Conservation (phyloP, 2,797 vertebrate genomes). For the Syngnathus rostellatus region DNA sequence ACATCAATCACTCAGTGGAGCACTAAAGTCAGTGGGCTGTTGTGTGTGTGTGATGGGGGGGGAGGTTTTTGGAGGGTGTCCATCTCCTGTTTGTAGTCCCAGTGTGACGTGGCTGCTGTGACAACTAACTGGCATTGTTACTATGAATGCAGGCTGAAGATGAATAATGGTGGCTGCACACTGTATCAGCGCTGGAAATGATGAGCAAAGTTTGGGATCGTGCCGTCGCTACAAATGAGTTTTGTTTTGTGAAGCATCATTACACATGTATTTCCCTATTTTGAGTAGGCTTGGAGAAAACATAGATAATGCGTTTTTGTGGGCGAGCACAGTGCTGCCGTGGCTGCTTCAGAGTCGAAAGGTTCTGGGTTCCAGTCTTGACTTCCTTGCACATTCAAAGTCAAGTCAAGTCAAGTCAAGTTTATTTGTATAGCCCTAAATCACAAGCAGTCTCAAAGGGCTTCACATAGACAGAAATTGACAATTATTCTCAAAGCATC, state of each 20-base stretch:
- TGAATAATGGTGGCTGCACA: conserved; percentile 2
- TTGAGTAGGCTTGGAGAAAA: not conserved
- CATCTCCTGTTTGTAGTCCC: not conserved
- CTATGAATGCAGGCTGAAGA: conserved; percentile 5
- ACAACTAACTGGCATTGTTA: not conserved
- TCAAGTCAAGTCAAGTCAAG: no score
- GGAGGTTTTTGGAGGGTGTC: not conserved
- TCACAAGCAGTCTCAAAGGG: no score
- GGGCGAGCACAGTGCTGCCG: not conserved
- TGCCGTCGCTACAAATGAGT: not conserved
- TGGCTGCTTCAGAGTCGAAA: not conserved
- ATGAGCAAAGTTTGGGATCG: not conserved
- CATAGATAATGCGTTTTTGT: not conserved
- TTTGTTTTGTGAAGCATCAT: not conserved
- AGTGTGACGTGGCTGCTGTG: not conserved
- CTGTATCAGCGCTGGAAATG: not conserved
- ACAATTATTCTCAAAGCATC: no score
- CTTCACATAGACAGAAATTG: no score
- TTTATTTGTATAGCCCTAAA: no score
- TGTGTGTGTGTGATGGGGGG: conserved; percentile 45
- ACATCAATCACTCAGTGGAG: conserved; percentile 53
- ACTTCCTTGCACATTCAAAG: no score
- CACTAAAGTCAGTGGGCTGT: conserved; percentile 33
- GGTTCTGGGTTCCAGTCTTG: not conserved
- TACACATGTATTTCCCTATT: not conserved